Conservation (phyloP, 2,888 invertebrate species). For the Oegoconia quadripuncta region DNA sequence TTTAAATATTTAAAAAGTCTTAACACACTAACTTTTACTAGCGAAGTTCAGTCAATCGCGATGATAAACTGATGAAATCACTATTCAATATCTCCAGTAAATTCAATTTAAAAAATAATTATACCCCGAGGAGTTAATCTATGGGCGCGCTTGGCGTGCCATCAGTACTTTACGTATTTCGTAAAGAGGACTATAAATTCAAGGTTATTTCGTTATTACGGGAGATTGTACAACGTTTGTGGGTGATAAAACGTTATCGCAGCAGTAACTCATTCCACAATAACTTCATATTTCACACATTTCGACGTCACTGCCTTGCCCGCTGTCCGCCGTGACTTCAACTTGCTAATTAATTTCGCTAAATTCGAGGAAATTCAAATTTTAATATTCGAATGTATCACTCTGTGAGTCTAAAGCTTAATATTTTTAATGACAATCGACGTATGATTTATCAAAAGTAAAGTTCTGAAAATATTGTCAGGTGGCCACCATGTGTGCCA, state of each 20-base stretch:
- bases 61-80: too few relatives aligned
- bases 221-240: conserved; percentile 65
- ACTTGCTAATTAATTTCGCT: not conserved
- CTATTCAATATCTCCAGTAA: too few relatives aligned
- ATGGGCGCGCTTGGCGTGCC: conserved; percentile 22
- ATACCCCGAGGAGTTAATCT: not conserved
- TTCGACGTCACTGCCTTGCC: not conserved
- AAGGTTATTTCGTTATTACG: conserved; percentile 71
- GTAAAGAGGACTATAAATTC: conserved; percentile 69
- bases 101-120: not conserved
- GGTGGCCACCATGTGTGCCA: too few relatives aligned
- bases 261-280: conserved; percentile 51
- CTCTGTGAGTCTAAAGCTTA: not conserved
- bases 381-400: too few relatives aligned
- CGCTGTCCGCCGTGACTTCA: not conserved
- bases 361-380: not conserved
- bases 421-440: too few relatives aligned
- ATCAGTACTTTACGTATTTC: conserved; percentile 55
- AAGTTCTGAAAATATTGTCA: too few relatives aligned
- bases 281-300: conserved; percentile 57
- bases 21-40: too few relatives aligned
- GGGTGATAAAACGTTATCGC: conserved; percentile 67
- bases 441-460: too few relatives aligned
- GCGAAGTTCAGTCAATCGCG: too few relatives aligned
- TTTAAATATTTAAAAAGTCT: too few relatives aligned